Evolutionary conservation across 2,797 vertebrate genomes (phyloP).

Genomic region (Cuniculus paca): DNA sequence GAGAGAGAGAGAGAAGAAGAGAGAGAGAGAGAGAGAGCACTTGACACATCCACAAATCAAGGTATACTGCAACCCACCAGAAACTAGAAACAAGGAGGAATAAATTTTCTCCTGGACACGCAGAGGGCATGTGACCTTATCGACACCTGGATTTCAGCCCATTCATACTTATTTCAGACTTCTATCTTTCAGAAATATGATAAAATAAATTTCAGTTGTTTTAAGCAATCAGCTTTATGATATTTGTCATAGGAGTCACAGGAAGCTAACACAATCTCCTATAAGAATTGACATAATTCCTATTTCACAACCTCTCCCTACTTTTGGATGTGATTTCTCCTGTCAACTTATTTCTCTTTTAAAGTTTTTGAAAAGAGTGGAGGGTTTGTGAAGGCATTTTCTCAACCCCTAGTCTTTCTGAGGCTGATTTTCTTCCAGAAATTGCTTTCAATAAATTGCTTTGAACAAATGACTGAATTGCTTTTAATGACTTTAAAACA

Average conservation of each 20-base stretch:
- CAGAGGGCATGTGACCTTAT: background rate
- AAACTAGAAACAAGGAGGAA: background rate
- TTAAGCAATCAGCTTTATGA: background rate
- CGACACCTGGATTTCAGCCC: background rate
- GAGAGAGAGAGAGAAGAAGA: background rate
- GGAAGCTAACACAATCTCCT: background rate
- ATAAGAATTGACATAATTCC: background rate
- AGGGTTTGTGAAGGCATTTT: background rate
- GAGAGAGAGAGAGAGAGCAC: rapidly evolving
- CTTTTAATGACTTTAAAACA: background rate
- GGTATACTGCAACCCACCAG: background rate
- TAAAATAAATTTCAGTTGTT: background rate
- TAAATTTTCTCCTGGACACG: background rate
- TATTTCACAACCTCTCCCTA: background rate
- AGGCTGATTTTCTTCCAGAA: background rate
- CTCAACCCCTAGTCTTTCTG: background rate
- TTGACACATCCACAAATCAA: background rate
- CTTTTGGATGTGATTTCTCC: background rate
- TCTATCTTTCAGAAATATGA: background rate
- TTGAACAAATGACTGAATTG: background rate
- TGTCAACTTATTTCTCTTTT: background rate
- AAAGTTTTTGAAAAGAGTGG: background rate
- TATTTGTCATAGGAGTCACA: background rate
- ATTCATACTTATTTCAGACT: background rate
- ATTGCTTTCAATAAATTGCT: background rate